Percentiles rank a stretch among this genome's conserved stretches.
Evolutionary conservation across 2,888 invertebrate species (phyloP).

Genomic region (Idaea dimidiata): DNA sequence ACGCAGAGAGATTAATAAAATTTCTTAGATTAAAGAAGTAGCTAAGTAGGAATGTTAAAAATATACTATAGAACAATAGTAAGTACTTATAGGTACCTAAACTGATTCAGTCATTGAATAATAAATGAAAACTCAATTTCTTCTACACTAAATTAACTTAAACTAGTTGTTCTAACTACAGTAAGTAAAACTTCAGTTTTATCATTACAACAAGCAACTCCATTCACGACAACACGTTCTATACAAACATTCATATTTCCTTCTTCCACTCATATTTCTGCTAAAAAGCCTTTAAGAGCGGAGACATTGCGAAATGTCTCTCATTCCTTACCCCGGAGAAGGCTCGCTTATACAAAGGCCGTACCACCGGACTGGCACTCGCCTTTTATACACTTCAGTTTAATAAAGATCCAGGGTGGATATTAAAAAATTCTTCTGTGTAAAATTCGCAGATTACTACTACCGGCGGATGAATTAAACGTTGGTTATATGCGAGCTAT

Average conservation of each 20-base stretch:
- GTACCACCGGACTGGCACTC: conserved; percentile 52
- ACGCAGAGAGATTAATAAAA: too few species aligned
- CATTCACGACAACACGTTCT: background rate
- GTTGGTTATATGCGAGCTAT: conserved; percentile 49
- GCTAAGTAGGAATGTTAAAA: too few species aligned
- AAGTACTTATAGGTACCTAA: too few species aligned
- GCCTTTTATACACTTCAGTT: conserved; percentile 49
- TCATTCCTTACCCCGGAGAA: conserved; percentile 24
- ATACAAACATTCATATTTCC: background rate
- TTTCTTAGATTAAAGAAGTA: too few species aligned
- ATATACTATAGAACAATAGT: too few species aligned
- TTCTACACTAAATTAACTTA: background rate
- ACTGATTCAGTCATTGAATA: too few species aligned
- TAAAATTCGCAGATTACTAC: conserved; percentile 44
- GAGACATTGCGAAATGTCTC: conserved; percentile 40
- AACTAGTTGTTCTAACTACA: background rate
- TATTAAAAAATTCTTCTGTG: conserved; percentile 71
- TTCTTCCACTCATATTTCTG: conserved; percentile 18
- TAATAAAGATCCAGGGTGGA: conserved; percentile 64
- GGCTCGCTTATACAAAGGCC: conserved; percentile 37
- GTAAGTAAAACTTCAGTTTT: background rate
- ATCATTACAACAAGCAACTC: background rate
- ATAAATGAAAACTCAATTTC: background rate
- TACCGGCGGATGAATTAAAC: conserved; percentile 42
- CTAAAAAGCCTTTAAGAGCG: conserved; percentile 12